Conservation (phyloP, 2,888 invertebrate genomes). For the Himalopsyche tibetana region DNA sequence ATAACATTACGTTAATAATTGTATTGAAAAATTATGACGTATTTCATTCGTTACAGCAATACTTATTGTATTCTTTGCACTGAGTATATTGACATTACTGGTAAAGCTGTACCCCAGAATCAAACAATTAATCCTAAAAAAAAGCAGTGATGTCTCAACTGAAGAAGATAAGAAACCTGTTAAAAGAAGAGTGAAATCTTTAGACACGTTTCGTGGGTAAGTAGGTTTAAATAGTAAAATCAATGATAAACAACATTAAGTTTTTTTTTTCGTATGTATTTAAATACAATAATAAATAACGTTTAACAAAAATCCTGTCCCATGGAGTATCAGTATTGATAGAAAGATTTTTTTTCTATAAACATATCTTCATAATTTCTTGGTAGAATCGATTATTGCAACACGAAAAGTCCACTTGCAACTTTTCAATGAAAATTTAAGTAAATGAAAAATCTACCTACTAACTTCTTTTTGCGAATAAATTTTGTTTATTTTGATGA, state of each 20-base stretch:
- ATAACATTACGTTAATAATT: not conserved
- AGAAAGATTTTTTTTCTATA: too few relatives aligned
- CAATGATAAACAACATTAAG: not conserved
- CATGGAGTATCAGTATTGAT: too few relatives aligned
- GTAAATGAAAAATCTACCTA: too few relatives aligned
- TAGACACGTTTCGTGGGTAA: conserved; percentile 90
- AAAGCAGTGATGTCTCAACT: conserved; percentile 48
- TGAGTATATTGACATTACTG: conserved; percentile 67
- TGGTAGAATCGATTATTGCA: too few relatives aligned
- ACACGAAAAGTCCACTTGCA: not conserved
- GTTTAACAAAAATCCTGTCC: too few relatives aligned
- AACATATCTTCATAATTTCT: too few relatives aligned
- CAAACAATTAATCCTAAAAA: conserved; percentile 52
- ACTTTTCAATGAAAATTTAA: not conserved
- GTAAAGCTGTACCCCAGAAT: conserved; percentile 65
- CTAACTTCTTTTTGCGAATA: too few relatives aligned
- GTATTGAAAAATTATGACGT: too few relatives aligned
- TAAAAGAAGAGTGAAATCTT: conserved; percentile 78
- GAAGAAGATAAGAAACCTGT: conserved; percentile 66
- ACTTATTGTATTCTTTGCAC: conserved; percentile 70
- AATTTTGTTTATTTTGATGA: too few relatives aligned
- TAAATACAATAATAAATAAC: too few relatives aligned
- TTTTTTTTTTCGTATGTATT: too few relatives aligned
- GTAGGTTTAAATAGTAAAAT: conserved; percentile 62
- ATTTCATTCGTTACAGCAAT: conserved; percentile 69